A percentile compares a stretch with the other conserved stretches of the same genome.
Conservation (phyloP, 1,140 invertebrate species). For the Apis dorsata region DNA sequence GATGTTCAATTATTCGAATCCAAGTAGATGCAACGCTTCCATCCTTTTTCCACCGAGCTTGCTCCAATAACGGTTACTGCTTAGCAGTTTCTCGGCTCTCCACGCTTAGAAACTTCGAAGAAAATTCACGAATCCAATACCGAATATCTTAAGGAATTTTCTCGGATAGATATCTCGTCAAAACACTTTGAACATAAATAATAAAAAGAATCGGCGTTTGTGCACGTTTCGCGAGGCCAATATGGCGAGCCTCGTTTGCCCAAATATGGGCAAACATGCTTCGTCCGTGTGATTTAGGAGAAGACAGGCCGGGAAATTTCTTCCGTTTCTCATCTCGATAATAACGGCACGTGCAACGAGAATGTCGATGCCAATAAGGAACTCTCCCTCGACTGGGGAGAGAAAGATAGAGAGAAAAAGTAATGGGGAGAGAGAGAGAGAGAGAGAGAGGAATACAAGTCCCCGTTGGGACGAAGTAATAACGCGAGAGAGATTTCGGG, state of each 20-base stretch:
- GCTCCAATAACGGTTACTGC: not conserved
- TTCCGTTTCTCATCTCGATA: not conserved
- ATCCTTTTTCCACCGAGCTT: not conserved
- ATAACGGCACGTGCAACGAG: conserved; percentile 29
- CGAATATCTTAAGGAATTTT: no score
- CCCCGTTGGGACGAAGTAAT: conserved; percentile 59
- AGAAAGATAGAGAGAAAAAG: not conserved
- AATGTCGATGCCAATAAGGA: conserved; percentile 28
- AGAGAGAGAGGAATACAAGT: conserved; percentile 24
- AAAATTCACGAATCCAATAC: not conserved
- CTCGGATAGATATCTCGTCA: no score
- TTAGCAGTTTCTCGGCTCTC: not conserved
- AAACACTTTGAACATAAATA: no score
- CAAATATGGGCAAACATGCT: conserved; percentile 16
- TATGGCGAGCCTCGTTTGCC: not conserved
- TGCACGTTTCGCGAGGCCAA: no score
- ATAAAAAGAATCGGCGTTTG: no score
- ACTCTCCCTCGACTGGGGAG: not conserved
- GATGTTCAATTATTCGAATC: not conserved
- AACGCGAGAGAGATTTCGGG: conserved; percentile 67
- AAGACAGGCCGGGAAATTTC: conserved; percentile 23
- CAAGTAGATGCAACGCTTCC: not conserved
- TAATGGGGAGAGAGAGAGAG: no score
- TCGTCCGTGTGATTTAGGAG: not conserved
- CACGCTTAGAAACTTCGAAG: not conserved